Conservation (phyloP, 1,140 invertebrate species). For the Delia radicum region DNA sequence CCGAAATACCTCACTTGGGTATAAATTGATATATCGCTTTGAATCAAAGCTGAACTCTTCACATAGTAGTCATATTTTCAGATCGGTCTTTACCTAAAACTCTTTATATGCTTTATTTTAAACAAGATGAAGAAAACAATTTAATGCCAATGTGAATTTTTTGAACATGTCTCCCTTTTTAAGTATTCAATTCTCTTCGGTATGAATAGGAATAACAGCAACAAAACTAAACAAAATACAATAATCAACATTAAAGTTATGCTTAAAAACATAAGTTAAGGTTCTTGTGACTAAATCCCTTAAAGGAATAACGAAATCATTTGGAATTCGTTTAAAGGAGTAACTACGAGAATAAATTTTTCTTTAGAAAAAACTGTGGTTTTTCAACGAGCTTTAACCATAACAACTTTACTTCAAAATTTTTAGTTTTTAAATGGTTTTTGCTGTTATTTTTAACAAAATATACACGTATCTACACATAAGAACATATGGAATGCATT, state of each 20-base stretch:
- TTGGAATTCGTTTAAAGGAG: background rate
- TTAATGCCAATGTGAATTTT: background rate
- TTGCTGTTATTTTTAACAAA: background rate
- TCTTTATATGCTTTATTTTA: too few relatives aligned
- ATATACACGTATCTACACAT: background rate
- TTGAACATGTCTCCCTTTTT: background rate
- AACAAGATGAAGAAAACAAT: background rate
- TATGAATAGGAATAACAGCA: background rate
- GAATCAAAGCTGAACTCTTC: too few relatives aligned
- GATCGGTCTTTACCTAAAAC: too few relatives aligned
- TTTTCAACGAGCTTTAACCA: conserved; percentile 5
- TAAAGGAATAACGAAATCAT: background rate
- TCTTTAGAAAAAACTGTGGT: background rate
- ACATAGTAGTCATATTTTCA: too few relatives aligned
- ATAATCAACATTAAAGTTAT: background rate
- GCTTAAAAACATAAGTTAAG: too few relatives aligned
- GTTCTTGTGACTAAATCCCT: too few relatives aligned
- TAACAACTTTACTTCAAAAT: background rate
- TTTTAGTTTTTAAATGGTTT: background rate
- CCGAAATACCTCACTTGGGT: too few relatives aligned
- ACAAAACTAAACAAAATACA: background rate
- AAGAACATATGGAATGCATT: background rate
- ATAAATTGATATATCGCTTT: too few relatives aligned
- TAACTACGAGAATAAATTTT: background rate
- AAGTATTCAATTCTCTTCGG: background rate